Percentiles rank a stretch among this genome's conserved stretches.
Conservation (phyloP, 2,797 vertebrate species). For the Anguilla pacifica region DNA sequence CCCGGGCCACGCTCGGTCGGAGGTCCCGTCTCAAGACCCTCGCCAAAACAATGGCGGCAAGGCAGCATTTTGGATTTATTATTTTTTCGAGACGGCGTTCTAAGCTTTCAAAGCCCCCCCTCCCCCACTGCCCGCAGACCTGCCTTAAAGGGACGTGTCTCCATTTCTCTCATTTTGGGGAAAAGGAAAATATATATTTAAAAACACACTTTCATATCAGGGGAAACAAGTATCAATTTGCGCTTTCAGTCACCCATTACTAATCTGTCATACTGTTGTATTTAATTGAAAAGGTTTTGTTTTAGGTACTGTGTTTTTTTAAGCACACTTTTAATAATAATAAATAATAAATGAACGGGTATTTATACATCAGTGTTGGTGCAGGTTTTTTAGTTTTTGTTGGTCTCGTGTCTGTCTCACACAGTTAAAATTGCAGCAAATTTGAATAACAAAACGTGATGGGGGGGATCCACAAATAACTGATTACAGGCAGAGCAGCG, state of each 20-base stretch:
- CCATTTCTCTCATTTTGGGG: slow-evolving; percentile 24
- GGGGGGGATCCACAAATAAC: neutral
- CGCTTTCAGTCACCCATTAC: slow-evolving; percentile 37
- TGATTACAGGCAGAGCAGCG: neutral
- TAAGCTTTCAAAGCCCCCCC: slow-evolving; percentile 43
- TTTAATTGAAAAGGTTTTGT: slow-evolving; percentile 54
- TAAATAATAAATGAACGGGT: slow-evolving; percentile 51
- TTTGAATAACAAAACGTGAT: neutral
- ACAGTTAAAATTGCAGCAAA: neutral
- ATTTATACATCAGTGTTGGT: slow-evolving; percentile 7
- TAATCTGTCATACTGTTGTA: slow-evolving; percentile 47
- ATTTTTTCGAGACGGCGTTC: slow-evolving; percentile 29
- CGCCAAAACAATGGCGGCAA: slow-evolving; percentile 54
- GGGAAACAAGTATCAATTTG: slow-evolving; percentile 32
- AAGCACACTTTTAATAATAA: slow-evolving; percentile 66
- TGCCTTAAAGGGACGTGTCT: slow-evolving; percentile 53
- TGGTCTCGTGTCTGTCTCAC: neutral
- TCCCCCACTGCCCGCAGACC: slow-evolving; percentile 46
- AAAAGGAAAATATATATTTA: neutral
- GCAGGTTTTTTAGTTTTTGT: neutral
- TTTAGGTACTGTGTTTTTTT: slow-evolving; percentile 39
- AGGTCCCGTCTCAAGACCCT: slow-evolving; percentile 45
- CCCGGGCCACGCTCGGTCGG: slow-evolving; percentile 27
- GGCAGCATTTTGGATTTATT: slow-evolving; percentile 55
- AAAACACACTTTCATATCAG: slow-evolving; percentile 31